Conservation (phyloP, 2,113 vertebrate genomes). For the Gopherus evgoodei region DNA sequence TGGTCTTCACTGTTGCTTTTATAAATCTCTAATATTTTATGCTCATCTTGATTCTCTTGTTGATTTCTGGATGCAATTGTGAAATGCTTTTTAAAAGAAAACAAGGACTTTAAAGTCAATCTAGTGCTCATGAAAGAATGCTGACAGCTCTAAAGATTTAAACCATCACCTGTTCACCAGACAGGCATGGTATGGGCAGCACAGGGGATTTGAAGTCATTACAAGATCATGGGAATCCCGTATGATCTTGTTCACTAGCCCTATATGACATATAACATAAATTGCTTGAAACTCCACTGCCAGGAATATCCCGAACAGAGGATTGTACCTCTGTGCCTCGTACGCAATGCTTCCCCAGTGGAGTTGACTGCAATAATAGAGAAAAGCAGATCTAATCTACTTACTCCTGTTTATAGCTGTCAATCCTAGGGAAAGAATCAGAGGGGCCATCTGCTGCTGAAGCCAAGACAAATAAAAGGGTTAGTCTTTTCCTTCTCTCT, state of each 20-base stretch:
- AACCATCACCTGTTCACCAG: background rate
- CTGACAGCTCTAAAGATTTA: background rate
- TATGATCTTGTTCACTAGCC: background rate
- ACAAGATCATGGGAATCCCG: background rate
- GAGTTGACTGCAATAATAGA: background rate
- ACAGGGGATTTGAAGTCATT: background rate
- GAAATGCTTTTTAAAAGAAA: background rate
- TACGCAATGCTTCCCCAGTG: background rate
- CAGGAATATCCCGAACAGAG: background rate
- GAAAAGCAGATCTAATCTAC: background rate
- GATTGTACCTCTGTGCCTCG: background rate
- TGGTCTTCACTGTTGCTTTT: background rate
- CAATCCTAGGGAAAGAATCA: background rate
- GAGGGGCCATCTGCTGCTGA: background rate
- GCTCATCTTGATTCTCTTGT: background rate
- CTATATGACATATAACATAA: background rate
- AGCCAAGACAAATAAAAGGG: background rate
- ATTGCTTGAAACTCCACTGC: background rate
- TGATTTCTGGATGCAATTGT: conserved; percentile 5
- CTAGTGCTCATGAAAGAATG: background rate
- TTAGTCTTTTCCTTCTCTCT: background rate
- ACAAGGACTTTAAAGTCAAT: background rate
- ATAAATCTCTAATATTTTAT: background rate
- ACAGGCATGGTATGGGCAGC: background rate
- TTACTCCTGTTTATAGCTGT: too few species aligned